Evolutionary conservation across 2,888 invertebrate species (phyloP).

Genomic region (Caenorhabditis virilis): DNA sequence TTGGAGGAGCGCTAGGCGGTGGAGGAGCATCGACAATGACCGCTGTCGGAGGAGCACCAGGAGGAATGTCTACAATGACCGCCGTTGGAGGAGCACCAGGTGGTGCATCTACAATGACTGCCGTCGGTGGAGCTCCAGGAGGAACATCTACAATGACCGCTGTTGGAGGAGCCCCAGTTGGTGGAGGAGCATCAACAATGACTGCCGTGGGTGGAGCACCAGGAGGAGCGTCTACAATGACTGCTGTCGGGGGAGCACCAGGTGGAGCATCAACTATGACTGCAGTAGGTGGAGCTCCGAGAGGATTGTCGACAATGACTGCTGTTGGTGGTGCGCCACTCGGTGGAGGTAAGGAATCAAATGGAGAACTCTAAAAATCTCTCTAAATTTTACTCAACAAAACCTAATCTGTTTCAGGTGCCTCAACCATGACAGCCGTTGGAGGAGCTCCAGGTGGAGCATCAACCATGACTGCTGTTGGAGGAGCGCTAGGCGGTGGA

Average conservation of each 20-base stretch:
- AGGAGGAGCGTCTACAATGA: neutral
- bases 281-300: constrained; percentile 46
- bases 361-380: neutral
- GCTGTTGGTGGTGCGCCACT: constrained; percentile 45
- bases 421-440: constrained; percentile 17
- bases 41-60: constrained; percentile 2
- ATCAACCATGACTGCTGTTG: constrained; percentile 54
- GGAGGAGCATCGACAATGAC: no score
- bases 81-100: no score
- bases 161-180: no score
- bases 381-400: neutral
- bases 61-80: neutral
- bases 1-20: no score
- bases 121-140: neutral
- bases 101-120: no score
- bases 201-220: neutral
- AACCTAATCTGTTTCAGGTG: neutral
- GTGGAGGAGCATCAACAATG: no score
- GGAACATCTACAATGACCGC: neutral
- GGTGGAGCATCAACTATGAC: constrained; percentile 41
- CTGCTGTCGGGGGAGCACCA: neutral
- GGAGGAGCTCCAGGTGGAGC: constrained; percentile 41
- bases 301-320: constrained; percentile 49
- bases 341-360: constrained; percentile 6
- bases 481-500: constrained; percentile 27